Evolutionary conservation across 2,797 vertebrate species (phyloP).

Genomic region (Enteromius mattozi): DNA sequence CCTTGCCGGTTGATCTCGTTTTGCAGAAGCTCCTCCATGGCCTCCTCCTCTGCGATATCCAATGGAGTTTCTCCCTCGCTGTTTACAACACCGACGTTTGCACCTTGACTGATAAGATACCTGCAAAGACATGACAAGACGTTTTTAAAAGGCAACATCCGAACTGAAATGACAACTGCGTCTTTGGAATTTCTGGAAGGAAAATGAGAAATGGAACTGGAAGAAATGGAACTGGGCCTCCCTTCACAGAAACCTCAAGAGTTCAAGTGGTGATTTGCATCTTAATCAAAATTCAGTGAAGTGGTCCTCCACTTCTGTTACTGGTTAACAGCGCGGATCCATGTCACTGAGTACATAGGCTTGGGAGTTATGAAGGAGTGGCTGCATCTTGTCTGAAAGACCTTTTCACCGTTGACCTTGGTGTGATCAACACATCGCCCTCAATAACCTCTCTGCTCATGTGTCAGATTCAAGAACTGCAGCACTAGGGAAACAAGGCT

Average conservation of each 20-base stretch:
- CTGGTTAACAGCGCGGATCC: slow-evolving; percentile 5
- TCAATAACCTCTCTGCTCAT: slow-evolving; percentile 7
- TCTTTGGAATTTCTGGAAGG: slow-evolving; percentile 1
- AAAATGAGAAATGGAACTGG: neutral
- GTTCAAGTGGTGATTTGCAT: slow-evolving; percentile 3
- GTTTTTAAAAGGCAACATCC: slow-evolving; percentile 3
- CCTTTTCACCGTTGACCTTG: slow-evolving; percentile 17
- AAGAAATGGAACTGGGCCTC: neutral
- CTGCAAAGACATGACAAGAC: slow-evolving; percentile 68
- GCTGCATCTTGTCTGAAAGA: neutral
- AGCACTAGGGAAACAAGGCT: neutral
- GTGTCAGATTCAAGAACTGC: slow-evolving; percentile 14
- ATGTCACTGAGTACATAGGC: neutral
- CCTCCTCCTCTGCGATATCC: slow-evolving; percentile 97
- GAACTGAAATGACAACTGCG: neutral
- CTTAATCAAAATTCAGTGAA: slow-evolving; percentile 1
- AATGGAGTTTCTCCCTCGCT: slow-evolving; percentile 98
- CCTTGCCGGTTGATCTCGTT: slow-evolving; percentile 98
- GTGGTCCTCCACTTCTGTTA: slow-evolving; percentile 20
- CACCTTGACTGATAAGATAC: slow-evolving; percentile 95
- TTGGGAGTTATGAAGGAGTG: slow-evolving; percentile 25
- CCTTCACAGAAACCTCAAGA: neutral
- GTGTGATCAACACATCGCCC: neutral
- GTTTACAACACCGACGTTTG: slow-evolving; percentile 94
- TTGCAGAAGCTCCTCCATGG: slow-evolving; percentile 97